These are phyloP conservation scores for Hyla sarda DNA, from an alignment of 2,113 vertebrate genomes.

Conservation along the genomic window DNA sequence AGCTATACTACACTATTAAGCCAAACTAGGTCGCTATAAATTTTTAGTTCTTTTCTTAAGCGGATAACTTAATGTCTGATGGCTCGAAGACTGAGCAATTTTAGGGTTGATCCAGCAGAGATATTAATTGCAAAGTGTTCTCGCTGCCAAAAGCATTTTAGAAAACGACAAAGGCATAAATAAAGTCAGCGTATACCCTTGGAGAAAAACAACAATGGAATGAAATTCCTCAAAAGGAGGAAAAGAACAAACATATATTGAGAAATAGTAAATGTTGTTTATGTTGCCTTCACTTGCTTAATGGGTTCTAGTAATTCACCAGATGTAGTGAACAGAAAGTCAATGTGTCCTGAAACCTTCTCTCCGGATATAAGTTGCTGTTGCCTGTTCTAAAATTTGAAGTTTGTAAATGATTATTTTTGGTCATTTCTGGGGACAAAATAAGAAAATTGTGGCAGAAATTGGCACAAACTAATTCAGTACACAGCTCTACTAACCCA, in stretches of 20 bases:
- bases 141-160: conserved; percentile 53
- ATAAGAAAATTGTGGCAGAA: background rate
- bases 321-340: conserved; percentile 38
- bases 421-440: background rate
- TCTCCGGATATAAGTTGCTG: background rate
- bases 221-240: conserved; percentile 44
- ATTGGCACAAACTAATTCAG: no score
- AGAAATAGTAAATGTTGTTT: conserved; percentile 57
- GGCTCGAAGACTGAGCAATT: conserved; percentile 41
- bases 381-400: no score
- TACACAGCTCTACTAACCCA: no score
- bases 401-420: background rate
- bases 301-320: conserved; percentile 53
- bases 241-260: conserved; percentile 42
- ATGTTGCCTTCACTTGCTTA: conserved; percentile 55
- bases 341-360: conserved; percentile 1
- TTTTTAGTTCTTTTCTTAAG: conserved; percentile 46
- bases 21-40: conserved; percentile 35
- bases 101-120: conserved; percentile 53
- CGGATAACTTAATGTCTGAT: conserved; percentile 49
- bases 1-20: conserved; percentile 28
- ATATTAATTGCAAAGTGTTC: conserved; percentile 57
- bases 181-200: conserved; percentile 49
- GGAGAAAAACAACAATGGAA: conserved; percentile 52
- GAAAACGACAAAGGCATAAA: conserved; percentile 55